phyloP scores from a whole-genome alignment of 2,888 invertebrate species.

The Diloba caeruleocephala region DNA sequence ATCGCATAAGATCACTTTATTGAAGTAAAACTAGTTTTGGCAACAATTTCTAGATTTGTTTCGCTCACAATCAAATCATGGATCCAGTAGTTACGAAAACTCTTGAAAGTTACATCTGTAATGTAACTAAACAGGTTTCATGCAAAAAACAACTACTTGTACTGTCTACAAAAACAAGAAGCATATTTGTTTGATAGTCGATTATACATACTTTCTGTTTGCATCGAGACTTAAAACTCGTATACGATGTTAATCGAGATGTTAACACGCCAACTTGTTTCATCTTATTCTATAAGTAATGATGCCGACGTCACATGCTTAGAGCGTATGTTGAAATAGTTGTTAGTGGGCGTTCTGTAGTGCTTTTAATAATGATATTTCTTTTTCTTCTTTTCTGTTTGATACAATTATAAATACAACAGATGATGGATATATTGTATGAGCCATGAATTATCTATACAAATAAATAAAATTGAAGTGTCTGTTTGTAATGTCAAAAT shows the following conservation, averaged over 20 bases:
- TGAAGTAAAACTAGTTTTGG: no score
- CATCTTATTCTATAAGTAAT: constrained; percentile 27
- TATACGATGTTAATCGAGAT: constrained; percentile 8
- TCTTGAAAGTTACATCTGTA: constrained; percentile 1
- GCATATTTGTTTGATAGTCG: constrained; percentile 8
- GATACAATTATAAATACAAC: neutral
- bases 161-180: neutral
- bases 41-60: no score
- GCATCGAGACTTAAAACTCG: constrained; percentile 1
- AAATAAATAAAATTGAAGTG: no score
- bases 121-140: constrained; percentile 6
- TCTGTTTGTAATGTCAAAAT: no score
- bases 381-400: neutral
- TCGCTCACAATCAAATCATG: no score
- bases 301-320: constrained; percentile 17
- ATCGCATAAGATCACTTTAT: no score
- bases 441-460: no score
- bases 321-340: constrained; percentile 14
- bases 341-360: constrained; percentile 10
- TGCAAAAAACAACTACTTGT: no score
- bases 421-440: neutral
- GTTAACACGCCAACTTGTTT: constrained; percentile 27
- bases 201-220: constrained; percentile 1
- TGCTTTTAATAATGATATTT: constrained; percentile 28
- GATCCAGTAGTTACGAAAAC: no score